Evolutionary conservation across 2,888 invertebrate species (phyloP), one percentile per base, ranked within the genome.

Genomic region (Ectemnius lituratus): DNA sequence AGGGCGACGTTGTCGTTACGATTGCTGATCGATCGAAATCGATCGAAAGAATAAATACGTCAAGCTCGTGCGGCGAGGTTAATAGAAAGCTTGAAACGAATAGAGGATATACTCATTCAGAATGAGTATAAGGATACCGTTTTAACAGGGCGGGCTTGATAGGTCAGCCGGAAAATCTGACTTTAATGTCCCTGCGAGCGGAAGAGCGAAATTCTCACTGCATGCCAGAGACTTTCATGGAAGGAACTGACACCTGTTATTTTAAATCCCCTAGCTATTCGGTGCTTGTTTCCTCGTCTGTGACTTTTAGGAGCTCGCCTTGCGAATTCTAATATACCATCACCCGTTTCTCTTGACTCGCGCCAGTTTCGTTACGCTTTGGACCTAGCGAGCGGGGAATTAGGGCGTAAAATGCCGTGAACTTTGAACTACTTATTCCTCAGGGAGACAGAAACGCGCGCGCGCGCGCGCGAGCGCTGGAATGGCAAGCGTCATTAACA

Each of bases 131-230:
- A 78, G 68, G 73, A 83, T 85, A 85, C 86, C 85, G 85, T 84
- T 83, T 84, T 82, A 76, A 78, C 78, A 70, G 77, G 74, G 76
- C 72, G 78, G 8, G 37, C 81, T 80, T 75, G 82, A 83, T 85
- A 84, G 86, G 85, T 88, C 85, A 75, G 77, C 75, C 84, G 88
- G 88, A 88, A 88, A 88, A 88, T 88, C 81, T 78, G 75, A 69
- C 80, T 80, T 81, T 82, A 81, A 71, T 65, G 80, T 84, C 78
- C 75, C 81, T 62, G 62, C 68, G 70, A 73, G 78, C 79, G 78
- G 80, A 78, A 82, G 81, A 71, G 76, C 60, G 67, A 58, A 61
- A 62, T 58, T 62, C 18, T 60, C 57, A 70, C 57, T 47, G 56
- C 64, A 28, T 70, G 61, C 52, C 5, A 60, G 61, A 20, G 47